Conservation (phyloP, 2,113 vertebrate genomes). For the Hepsetus odoe region DNA sequence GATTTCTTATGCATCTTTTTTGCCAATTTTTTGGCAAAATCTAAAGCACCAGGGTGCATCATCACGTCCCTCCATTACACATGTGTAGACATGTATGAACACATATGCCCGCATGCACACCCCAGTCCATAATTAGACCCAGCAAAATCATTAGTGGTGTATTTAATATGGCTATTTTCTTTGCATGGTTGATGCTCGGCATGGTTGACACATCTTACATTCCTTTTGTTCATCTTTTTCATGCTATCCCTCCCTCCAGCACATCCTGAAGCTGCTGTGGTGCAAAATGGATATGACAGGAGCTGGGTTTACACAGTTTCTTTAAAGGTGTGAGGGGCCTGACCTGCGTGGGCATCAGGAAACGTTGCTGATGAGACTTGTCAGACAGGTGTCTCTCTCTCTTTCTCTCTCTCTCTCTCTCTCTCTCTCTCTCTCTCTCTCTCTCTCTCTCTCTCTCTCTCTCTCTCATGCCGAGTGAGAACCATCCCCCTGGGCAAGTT, state of each 20-base stretch:
- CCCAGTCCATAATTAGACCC: constrained; percentile 72
- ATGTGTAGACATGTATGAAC: constrained; percentile 45
- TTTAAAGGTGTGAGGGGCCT: constrained; percentile 61
- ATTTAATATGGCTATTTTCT: constrained; percentile 65
- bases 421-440: constrained; percentile 20
- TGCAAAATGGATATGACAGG: constrained; percentile 73
- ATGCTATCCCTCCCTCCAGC: constrained; percentile 52
- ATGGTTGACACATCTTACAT: constrained; percentile 73
- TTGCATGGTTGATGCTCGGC: constrained; percentile 69
- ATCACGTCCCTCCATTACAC: constrained; percentile 7
- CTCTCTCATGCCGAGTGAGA: constrained; percentile 42
- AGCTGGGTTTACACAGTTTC: constrained; percentile 62
- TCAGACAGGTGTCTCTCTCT: constrained; percentile 41
- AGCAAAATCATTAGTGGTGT: constrained; percentile 72
- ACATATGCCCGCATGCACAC: constrained; percentile 46
- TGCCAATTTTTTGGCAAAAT: no score
- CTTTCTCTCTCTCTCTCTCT: constrained; percentile 26
- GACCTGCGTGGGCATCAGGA: constrained; percentile 48
- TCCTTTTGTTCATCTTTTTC: constrained; percentile 64
- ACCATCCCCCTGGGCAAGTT: constrained; percentile 40
- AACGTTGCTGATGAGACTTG: constrained; percentile 52
- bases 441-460: constrained; percentile 3
- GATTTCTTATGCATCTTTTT: no score
- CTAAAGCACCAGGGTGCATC: no score
- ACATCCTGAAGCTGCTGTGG: constrained; percentile 65